A percentile compares a stretch with the other conserved stretches of the same genome.
phyloP scores from a whole-genome alignment of 2,888 invertebrate species.

The Oxyteleia sp. region DNA sequence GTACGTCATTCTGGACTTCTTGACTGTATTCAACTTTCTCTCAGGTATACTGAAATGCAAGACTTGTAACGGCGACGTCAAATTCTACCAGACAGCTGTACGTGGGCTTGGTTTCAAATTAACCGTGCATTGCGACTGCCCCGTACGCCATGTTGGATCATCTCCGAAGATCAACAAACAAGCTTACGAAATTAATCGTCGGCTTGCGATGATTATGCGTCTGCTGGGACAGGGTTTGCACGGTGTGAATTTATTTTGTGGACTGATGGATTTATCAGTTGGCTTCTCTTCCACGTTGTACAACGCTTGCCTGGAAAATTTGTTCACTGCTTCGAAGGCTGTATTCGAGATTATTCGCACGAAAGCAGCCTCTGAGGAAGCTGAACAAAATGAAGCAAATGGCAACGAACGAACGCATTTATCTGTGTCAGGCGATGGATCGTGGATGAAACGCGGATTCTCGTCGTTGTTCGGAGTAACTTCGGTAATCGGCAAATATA shows the following conservation, averaged over 20 bases:
- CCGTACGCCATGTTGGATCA: conserved; percentile 37
- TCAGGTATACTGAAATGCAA: conserved; percentile 30
- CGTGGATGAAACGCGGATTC: conserved; percentile 65
- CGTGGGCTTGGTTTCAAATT: conserved; percentile 55
- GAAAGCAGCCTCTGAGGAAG: conserved; percentile 38
- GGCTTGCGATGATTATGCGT: conserved; percentile 51
- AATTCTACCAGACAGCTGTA: conserved; percentile 36
- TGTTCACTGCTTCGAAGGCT: conserved; percentile 46
- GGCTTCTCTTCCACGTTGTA: conserved; percentile 45
- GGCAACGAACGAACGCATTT: conserved; percentile 48
- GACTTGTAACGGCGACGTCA: conserved; percentile 37
- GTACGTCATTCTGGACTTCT: conserved; percentile 52
- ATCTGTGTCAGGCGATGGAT: conserved; percentile 59
- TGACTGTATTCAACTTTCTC: conserved; percentile 34
- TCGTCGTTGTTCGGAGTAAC: conserved; percentile 58
- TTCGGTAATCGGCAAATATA: conserved; percentile 60
- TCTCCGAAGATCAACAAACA: conserved; percentile 40
- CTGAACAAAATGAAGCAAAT: conserved; percentile 30
- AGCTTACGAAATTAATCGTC: conserved; percentile 59
- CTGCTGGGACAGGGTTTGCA: conserved; percentile 48
- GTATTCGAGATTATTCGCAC: conserved; percentile 29
- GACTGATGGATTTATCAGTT: conserved; percentile 51
- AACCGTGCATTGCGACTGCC: conserved; percentile 24
- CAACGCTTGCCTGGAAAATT: conserved; percentile 27
- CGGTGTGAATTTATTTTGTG: conserved; percentile 39